These are phyloP conservation scores for Lasius platythorax DNA, from an alignment of 2,888 invertebrate species.

Conservation along the genomic window DNA sequence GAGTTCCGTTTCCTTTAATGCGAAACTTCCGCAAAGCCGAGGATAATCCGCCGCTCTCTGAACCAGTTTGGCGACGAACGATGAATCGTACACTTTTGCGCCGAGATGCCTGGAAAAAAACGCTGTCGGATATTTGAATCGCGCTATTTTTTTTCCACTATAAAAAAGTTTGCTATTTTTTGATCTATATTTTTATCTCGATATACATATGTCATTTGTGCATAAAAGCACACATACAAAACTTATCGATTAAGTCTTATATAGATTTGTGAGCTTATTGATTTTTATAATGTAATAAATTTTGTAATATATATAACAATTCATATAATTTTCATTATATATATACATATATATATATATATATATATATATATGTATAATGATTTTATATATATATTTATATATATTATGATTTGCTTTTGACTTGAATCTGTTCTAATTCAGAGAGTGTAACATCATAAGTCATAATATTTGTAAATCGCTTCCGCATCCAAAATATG, in stretches of 20 bases:
- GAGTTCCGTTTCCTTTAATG: constrained; percentile 77
- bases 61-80: constrained; percentile 16
- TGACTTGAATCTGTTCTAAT: background rate
- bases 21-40: constrained; percentile 73
- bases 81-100: background rate
- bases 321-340: no score
- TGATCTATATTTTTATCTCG: background rate
- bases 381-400: background rate
- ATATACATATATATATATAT: no score
- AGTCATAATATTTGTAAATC: constrained; percentile 13
- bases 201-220: background rate
- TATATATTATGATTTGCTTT: background rate
- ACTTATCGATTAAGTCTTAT: background rate
- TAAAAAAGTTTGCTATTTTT: background rate
- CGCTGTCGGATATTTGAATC: background rate
- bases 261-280: background rate
- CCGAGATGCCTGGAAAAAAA: background rate
- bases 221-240: background rate
- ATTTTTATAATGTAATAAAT: background rate
- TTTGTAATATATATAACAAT: background rate
- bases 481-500: background rate
- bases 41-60: constrained; percentile 44
- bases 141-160: background rate
- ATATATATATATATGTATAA: no score
- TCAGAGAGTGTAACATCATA: background rate